Percentiles rank a stretch among this genome's conserved stretches.
Evolutionary conservation across 2,113 vertebrate species (phyloP).

Genomic region (Tetrao urogallus): DNA sequence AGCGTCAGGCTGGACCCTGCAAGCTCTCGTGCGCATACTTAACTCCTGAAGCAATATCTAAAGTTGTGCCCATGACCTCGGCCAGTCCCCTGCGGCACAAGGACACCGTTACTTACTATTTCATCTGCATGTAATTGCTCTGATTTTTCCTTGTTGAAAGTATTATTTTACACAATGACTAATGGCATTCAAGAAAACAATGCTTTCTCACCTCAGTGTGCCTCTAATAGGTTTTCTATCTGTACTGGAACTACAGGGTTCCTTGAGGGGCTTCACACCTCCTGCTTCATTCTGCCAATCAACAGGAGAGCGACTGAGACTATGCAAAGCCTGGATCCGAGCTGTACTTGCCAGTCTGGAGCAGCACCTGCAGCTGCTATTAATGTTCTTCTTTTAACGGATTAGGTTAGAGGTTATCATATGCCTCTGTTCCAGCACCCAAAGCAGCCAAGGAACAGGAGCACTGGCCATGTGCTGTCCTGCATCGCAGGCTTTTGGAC

Average conservation of each 20-base stretch:
- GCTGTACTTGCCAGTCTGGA: not conserved
- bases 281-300: not conserved
- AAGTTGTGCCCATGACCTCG: not conserved
- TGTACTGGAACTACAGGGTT: not conserved
- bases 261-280: not conserved
- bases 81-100: not conserved
- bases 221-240: not conserved
- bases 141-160: not conserved
- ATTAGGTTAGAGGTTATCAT: not conserved
- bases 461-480: fast-evolving
- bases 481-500: not conserved
- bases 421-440: not conserved
- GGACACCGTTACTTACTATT: not conserved
- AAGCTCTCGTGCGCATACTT: fast-evolving
- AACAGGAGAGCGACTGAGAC: not conserved
- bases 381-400: not conserved
- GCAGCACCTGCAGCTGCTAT: not conserved
- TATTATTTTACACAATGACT: not conserved
- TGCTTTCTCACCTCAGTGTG: not conserved
- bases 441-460: not conserved
- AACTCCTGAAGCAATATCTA: not conserved
- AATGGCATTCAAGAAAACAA: not conserved
- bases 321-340: not conserved
- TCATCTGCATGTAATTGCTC: not conserved
- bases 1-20: not conserved